Base-by-base conservation (phyloP, 2,797 vertebrate genomes). In the Macrochelys suwanniensis region DNA sequence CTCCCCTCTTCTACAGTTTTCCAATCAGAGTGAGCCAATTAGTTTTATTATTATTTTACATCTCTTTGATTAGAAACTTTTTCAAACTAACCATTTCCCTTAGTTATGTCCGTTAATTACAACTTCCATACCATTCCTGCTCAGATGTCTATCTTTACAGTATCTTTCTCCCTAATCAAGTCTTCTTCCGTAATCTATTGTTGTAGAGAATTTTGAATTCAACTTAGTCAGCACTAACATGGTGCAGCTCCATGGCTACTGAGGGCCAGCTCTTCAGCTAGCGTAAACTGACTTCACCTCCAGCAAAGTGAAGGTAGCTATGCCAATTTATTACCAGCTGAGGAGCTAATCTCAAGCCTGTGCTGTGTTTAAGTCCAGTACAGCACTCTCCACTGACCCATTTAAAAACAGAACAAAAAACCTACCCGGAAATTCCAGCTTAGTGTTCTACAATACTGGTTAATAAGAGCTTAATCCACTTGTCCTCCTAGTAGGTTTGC, bases 61-160 rank as follows among this genome's bases (percentile, higher is more conserved):
- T 61, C 81, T 86, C n/a, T 85, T 95, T 89, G 49, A 90, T 84
- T 37, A 84, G 59, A 90, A 82, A 16, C 61, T 89, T 88, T 95
- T 54, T 28, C 76, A 74, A 86, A 59, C 84, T 50, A 89, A 19
- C 5, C 89, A 5, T 54, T 77, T 8, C 77, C 50, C 88, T 93
- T 94, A 93, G n/a, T 80, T 88, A 86, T 33, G 80, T 47, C 51
- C 15, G 71, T 8, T 31, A 47, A 51, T 76, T 79, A 87, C 82
- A 90, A 65, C 31, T 2, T 37, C n/a, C 5, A 54, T 87, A 77
- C 85, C 25, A 6, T 83, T 96, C 89, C 51, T 17, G 25, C 21
- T 89, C 86, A 31, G 26, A 6, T 23, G 6, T 85, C 74, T 87
- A 8, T 85, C 83, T 82, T 12, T 74, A 61, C 33, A 53, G 80